Evolutionary conservation across 53 echinoderm and acorn worm species (phyloP), one percentile per base, ranked within the genome.

Genomic region (Holothuria leucospilota): DNA sequence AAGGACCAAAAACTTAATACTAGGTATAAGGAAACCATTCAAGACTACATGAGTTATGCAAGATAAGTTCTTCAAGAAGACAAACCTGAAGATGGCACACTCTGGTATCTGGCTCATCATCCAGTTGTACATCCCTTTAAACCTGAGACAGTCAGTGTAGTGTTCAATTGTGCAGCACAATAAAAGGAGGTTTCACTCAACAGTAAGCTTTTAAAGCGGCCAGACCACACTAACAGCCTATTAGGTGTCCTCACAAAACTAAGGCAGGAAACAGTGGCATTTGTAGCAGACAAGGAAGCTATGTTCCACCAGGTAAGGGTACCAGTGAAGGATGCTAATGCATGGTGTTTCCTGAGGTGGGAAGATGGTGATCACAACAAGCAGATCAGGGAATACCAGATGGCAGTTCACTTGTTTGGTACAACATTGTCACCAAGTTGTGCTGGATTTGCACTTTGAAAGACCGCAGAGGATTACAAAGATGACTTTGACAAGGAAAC

Each of bases 281-380:
- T 93, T 7, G 81, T 85, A 59, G 85, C 39, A 13, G 93, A 91
- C 52, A 71, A 91, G n/a, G 93, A 93, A 65, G 82, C 62, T 23
- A 93, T 93, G 90, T 93, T 90, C 67, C 79, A 90, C 71, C 90
- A 91, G 71, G 93, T 93, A 10, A 63, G 41, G 34, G 90, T 93
- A 13, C 21, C 18, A 49, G 49, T 49, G 49, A 13, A 49, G 49
- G 49, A 49, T 49, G 13, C 49, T 0, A 49, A 49, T 49, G 49
- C 49, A 49, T 49, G 2, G 49, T 6, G 49, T 9, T 49, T 4
- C 49, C 49, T 49, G 49, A 4, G 9, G 49, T 49, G 49, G 49
- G 49, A 49, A 13, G 49, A 49, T 49, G 49, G 49, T 13, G 81
- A 85, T 24, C 29, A 70, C 56, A 81, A 29, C 20, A 63, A 27